These are phyloP conservation scores for Incurvaria masculella DNA, from an alignment of 2,888 invertebrate species.

Conservation along the genomic window DNA sequence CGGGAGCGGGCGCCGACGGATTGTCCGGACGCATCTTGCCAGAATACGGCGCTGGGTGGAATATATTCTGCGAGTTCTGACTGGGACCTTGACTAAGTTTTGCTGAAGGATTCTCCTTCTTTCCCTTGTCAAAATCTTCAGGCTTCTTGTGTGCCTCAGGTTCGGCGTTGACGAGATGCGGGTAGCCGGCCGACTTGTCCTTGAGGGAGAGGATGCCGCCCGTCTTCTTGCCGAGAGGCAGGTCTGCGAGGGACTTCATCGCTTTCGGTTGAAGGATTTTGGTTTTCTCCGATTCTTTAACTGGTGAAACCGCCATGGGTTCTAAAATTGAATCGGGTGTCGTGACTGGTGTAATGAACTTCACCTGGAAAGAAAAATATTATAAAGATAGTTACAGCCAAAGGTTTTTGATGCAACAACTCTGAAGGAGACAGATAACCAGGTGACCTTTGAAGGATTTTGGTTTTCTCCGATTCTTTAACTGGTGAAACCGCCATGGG, in stretches of 20 bases:
- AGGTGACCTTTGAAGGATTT: conserved; percentile 39
- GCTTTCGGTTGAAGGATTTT: conserved; percentile 32
- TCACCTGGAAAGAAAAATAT: conserved; percentile 36
- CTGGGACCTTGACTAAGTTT: conserved; percentile 24
- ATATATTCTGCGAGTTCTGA: conserved; percentile 19
- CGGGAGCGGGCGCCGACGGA: conserved; percentile 7
- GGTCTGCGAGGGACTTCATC: conserved; percentile 39
- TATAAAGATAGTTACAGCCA: no score
- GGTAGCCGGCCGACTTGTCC: conserved; percentile 51
- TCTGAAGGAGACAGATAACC: no score
- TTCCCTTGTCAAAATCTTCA: conserved; percentile 35
- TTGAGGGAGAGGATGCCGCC: conserved; percentile 52
- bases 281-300: conserved; percentile 26
- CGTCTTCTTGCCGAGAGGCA: conserved; percentile 44
- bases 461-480: conserved; percentile 28
- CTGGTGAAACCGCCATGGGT: conserved; percentile 18
- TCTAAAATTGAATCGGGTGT: conserved; percentile 37
- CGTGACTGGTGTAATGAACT: conserved; percentile 53
- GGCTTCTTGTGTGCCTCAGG: conserved; percentile 24
- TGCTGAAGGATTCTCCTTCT: conserved; percentile 20
- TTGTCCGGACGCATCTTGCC: conserved; percentile 27
- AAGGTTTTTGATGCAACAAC: no score
- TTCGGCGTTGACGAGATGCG: conserved; percentile 44
- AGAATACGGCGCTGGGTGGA: conserved; percentile 18
- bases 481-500: conserved; percentile 19